Base-by-base conservation (phyloP, 2,113 vertebrate genomes). In the Eupsittula cactorum region DNA sequence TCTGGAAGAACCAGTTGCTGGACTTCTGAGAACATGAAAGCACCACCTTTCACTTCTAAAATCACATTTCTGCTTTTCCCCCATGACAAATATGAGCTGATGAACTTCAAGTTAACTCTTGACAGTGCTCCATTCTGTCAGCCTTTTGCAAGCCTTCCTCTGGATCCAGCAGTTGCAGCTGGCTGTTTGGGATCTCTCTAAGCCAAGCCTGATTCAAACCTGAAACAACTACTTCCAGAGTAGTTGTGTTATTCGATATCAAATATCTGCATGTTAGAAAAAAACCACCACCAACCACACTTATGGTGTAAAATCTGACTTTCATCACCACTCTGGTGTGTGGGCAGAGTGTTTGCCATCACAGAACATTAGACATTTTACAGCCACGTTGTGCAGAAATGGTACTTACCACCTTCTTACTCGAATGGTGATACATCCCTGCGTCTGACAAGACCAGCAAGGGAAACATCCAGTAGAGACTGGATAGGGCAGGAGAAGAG, bases 301-400 rank as follows among this genome's bases (percentile, higher is more conserved):
- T 91, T 88, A 25, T 10, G 42, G 90, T 91, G 84, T 78, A 96
- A 92, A 94, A 86, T 87, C 81, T 60, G 77, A 97, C 50, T 87
- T 75, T n/a, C 83, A 76, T 62, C 82, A 86, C 21, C 42, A 59
- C 68, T 81, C n/a, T n/a, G 53, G 50, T 95, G 82, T 55, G 92
- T 90, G 71, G 93, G 92, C 71, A 95, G 93, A 94, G 67, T 92
- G 92, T 92, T 93, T 92, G 88, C 85, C 86, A 93, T 37, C 80
- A 92, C n/a, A 91, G 74, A 94, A 75, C 93, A 92, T 83, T 70
- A 95, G 82, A 88, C 92, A 90, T 77, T 93, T 96, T 90, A 77
- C 82, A 90, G 95, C 79, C 88, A 90, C 6, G 0, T 69, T 74
- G 52, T 70, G 53, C 59, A 95, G 67, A 94, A 94, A 90, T 4